A percentile compares a stretch with the other conserved stretches of the same genome.
Evolutionary conservation across 92 coral and sea anemone species (phyloP).

Genomic region (Isaurus tuberculatus): DNA sequence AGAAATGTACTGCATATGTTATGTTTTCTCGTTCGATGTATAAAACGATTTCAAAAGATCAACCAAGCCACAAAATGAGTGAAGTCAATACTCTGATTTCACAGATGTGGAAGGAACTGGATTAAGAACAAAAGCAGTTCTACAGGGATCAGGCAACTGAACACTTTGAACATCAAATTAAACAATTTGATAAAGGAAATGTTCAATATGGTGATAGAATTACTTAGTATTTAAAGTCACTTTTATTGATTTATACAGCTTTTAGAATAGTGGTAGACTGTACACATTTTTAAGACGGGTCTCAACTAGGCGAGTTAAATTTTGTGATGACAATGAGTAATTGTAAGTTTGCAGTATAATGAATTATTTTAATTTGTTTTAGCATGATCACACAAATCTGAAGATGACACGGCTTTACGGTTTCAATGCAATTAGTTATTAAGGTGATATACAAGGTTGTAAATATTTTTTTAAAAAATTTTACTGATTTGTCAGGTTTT

Average conservation of each 20-base stretch:
- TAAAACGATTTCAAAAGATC: constrained; percentile 33
- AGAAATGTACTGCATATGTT: constrained; percentile 47
- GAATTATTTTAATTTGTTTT: neutral
- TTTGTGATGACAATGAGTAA: neutral
- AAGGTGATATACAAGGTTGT: neutral
- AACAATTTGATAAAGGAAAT: constrained; percentile 8
- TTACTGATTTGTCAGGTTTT: neutral
- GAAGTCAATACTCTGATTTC: constrained; percentile 34
- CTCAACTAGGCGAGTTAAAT: neutral
- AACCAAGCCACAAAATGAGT: constrained; percentile 33
- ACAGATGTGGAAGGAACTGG: constrained; percentile 43
- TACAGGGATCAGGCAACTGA: constrained; percentile 39
- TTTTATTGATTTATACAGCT: neutral
- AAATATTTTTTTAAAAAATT: neutral
- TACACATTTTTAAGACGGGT: neutral
- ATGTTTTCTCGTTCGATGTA: constrained; percentile 30
- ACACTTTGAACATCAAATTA: constrained; percentile 39
- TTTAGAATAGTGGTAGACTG: too few relatives aligned
- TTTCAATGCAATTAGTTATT: neutral
- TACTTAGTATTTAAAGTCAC: neutral
- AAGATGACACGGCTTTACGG: neutral
- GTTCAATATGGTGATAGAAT: constrained; percentile 7
- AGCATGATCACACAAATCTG: neutral
- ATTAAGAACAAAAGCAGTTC: constrained; percentile 10
- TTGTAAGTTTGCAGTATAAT: neutral